Conservation (phyloP, 2,113 vertebrate species). For the Oenanthe melanoleuca region DNA sequence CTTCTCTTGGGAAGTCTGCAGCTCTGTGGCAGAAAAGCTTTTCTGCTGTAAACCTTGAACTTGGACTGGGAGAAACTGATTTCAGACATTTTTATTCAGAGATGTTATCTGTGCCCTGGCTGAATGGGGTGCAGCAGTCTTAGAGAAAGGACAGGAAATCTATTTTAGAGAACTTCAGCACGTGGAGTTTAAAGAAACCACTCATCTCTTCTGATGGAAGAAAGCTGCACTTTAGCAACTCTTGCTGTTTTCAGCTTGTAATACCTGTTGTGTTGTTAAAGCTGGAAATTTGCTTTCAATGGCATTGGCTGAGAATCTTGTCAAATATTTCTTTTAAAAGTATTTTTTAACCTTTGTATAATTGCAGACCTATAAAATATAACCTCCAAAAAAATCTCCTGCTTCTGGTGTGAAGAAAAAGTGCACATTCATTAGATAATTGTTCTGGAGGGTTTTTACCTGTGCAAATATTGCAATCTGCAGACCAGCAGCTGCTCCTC, state of each 20-base stretch:
- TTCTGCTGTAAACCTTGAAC: not conserved
- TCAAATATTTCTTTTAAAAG: not conserved
- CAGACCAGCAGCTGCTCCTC: not conserved
- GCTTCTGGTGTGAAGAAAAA: not conserved
- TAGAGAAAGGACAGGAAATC: not conserved
- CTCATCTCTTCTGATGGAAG: not conserved
- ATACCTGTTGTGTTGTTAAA: not conserved
- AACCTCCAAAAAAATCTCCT: not conserved
- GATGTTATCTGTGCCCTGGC: slow-evolving; percentile 7
- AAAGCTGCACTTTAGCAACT: not conserved
- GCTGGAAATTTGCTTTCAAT: not conserved
- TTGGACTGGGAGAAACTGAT: not conserved
- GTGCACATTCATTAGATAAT: not conserved
- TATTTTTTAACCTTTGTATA: not conserved
- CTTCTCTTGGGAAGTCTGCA: not conserved
- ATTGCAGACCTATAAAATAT: not conserved
- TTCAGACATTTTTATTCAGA: not conserved
- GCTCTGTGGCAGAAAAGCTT: slow-evolving; percentile 9
- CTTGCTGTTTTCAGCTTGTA: not conserved
- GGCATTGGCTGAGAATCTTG: not conserved
- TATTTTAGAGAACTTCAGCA: not conserved
- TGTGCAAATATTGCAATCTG: not conserved
- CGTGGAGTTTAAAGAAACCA: not conserved
- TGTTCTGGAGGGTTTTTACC: not conserved
- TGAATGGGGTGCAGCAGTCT: slow-evolving; percentile 1